Evolutionary conservation across 2,113 vertebrate genomes (phyloP).

Genomic region (Phainopepla nitens): DNA sequence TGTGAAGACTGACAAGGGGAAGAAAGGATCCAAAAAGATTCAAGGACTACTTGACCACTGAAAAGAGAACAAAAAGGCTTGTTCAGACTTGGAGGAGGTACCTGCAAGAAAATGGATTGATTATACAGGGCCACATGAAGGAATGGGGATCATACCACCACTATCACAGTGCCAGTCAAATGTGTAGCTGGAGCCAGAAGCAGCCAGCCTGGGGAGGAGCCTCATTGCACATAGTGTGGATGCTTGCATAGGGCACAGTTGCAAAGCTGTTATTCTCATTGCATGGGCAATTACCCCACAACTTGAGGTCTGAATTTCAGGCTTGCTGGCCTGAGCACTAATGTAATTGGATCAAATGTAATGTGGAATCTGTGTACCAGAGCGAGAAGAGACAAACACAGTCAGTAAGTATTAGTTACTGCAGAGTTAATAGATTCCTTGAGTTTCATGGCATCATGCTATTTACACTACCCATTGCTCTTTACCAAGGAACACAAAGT

Average conservation of each 20-base stretch:
- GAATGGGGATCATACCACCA: background rate
- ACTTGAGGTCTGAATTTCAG: constrained; percentile 13
- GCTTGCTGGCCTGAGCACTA: background rate
- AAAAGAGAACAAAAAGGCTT: background rate
- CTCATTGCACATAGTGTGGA: background rate
- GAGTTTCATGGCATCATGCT: background rate
- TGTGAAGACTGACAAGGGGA: background rate
- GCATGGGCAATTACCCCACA: constrained; percentile 1
- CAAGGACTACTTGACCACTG: background rate
- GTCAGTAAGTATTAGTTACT: constrained; percentile 1
- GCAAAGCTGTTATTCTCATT: background rate
- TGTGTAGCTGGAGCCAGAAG: background rate
- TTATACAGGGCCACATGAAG: background rate
- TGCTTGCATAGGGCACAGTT: background rate
- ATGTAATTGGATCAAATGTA: constrained; percentile 15
- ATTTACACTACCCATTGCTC: background rate
- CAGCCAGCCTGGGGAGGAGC: background rate
- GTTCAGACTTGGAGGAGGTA: background rate
- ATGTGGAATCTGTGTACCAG: background rate
- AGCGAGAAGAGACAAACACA: background rate
- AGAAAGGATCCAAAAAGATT: background rate
- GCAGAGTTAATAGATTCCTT: background rate
- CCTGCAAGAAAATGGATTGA: background rate
- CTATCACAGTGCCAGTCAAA: background rate
- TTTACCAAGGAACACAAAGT: background rate